Evolutionary conservation across 64 coral and sea anemone species (phyloP).

Genomic region (Cladopsammia gracilis): DNA sequence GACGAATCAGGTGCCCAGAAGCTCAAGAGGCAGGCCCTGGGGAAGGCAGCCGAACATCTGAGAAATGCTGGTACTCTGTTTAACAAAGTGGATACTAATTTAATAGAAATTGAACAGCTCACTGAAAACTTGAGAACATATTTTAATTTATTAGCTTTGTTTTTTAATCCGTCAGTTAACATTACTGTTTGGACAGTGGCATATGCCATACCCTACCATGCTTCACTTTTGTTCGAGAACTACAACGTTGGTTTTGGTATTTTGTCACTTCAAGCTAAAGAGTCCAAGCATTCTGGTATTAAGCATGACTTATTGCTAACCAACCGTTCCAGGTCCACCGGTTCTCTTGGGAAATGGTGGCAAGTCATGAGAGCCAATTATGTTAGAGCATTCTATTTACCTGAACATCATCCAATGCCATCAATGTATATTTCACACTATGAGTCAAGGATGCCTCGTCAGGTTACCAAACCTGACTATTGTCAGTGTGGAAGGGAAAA

Average conservation of each 20-base stretch:
- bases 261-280: conserved; percentile 19
- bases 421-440: conserved; percentile 34
- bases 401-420: conserved; percentile 42
- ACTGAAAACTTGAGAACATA: neutral
- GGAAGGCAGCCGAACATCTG: conserved; percentile 42
- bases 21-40: conserved; percentile 34
- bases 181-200: neutral
- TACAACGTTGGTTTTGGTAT: conserved; percentile 28
- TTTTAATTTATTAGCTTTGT: conserved; percentile 30
- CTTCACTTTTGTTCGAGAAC: neutral
- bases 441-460: conserved; percentile 25
- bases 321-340: neutral
- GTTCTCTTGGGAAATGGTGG: conserved; percentile 52
- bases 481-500: conserved; percentile 56
- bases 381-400: conserved; percentile 21
- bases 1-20: conserved; percentile 34
- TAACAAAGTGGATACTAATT: conserved; percentile 59
- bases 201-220: conserved; percentile 19
- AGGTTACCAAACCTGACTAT: neutral
- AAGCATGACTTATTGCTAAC: neutral
- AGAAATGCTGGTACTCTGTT: conserved; percentile 65
- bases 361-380: conserved; percentile 62
- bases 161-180: neutral
- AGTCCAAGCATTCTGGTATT: conserved; percentile 39
- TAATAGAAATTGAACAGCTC: conserved; percentile 14